Percentiles rank a stretch among this genome's conserved stretches.
These are phyloP conservation scores for Phycodurus eques DNA, from an alignment of 2,113 vertebrate genomes.

Conservation along the genomic window DNA sequence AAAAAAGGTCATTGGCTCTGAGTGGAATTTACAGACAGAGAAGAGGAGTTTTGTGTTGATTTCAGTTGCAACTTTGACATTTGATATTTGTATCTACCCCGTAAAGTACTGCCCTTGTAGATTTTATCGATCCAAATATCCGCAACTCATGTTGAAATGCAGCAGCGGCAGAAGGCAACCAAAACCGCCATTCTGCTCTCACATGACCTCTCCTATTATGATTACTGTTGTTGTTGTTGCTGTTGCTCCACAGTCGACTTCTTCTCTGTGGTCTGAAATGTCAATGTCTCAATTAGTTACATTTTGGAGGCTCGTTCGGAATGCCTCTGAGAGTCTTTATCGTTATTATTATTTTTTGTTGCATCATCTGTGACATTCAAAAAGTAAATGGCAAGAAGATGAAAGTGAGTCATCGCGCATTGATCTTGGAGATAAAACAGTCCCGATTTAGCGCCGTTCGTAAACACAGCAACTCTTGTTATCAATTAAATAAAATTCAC, in stretches of 20 bases:
- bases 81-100: slow-evolving; percentile 10
- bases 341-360: neutral
- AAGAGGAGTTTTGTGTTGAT: no score
- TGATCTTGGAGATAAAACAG: no score
- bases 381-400: slow-evolving; percentile 25
- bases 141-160: neutral
- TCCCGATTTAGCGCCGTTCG: neutral
- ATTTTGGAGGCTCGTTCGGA: slow-evolving; percentile 11
- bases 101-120: no score
- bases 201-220: neutral
- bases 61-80: slow-evolving; percentile 33
- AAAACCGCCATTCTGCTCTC: slow-evolving; percentile 10
- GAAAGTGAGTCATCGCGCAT: neutral
- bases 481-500: no score
- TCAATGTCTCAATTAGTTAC: slow-evolving; percentile 17
- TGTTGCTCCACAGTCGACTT: slow-evolving; percentile 11
- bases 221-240: neutral
- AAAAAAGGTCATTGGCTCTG: no score
- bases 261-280: slow-evolving; percentile 27
- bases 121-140: neutral
- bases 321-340: neutral
- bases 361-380: slow-evolving; percentile 14
- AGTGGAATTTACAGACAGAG: no score
- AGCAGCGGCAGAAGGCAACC: neutral
- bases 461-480: neutral